phyloP scores from a whole-genome alignment of 92 coral and sea anemone species.

The Epizoanthus ramosus region DNA sequence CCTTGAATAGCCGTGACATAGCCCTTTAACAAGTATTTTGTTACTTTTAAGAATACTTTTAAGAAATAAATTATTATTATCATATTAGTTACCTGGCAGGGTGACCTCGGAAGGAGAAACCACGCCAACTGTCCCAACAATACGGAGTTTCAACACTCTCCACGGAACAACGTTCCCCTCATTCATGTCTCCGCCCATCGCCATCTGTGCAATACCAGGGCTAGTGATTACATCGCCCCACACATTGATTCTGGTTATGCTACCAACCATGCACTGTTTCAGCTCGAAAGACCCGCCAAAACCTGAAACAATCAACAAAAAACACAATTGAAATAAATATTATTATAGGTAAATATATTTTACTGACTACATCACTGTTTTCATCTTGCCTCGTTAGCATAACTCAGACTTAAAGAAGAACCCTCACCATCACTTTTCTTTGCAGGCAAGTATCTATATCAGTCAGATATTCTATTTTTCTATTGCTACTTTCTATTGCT shows the following conservation, averaged over 20 bases:
- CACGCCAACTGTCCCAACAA: neutral
- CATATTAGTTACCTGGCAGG: neutral
- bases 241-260: constrained; percentile 4
- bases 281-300: neutral
- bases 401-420: no score
- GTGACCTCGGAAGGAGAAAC: neutral
- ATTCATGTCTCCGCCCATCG: neutral
- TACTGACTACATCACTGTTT: no score
- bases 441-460: no score
- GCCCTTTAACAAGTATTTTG: no score
- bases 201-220: neutral
- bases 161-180: constrained; percentile 15
- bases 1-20: no score
- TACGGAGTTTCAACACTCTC: neutral
- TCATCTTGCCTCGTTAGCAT: no score
- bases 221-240: neutral
- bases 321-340: no score
- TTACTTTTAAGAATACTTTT: neutral
- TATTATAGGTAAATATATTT: no score
- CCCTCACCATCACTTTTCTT: no score
- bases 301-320: neutral
- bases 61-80: no score
- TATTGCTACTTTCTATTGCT: no score
- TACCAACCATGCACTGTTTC: neutral
- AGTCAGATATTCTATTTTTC: no score